Evolutionary conservation across 2,797 vertebrate species (phyloP).

Genomic region (Pseudomugil gertrudae): DNA sequence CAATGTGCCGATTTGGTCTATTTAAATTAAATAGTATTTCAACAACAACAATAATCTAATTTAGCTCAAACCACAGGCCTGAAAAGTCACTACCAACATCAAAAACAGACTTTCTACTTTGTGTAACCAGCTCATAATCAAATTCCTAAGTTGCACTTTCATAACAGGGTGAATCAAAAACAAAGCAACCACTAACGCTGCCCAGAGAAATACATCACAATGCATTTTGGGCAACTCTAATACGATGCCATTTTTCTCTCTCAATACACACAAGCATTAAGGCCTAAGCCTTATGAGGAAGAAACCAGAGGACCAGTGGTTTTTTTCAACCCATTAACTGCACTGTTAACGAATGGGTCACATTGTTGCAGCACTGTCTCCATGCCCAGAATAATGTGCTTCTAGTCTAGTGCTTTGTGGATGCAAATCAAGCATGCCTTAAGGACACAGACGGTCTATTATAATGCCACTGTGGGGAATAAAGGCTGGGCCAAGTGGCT

Average conservation of each 20-base stretch:
- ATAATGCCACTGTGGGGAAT: slow-evolving; percentile 55
- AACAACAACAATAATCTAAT: neutral
- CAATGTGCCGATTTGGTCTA: neutral
- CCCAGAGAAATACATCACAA: slow-evolving; percentile 15
- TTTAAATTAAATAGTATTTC: neutral
- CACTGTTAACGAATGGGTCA: slow-evolving; percentile 51
- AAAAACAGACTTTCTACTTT: slow-evolving; percentile 17
- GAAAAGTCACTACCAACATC: neutral
- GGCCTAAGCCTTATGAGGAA: slow-evolving; percentile 31
- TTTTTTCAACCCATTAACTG: slow-evolving; percentile 68
- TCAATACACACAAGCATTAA: slow-evolving; percentile 22
- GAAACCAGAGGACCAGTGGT: slow-evolving; percentile 42
- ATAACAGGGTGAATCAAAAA: slow-evolving; percentile 21
- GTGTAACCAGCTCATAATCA: slow-evolving; percentile 24
- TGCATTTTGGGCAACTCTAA: slow-evolving; percentile 35
- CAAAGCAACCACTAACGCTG: slow-evolving; percentile 22
- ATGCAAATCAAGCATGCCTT: slow-evolving; percentile 67
- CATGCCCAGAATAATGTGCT: slow-evolving; percentile 54
- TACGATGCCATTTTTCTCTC: slow-evolving; percentile 14
- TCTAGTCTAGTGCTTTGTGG: slow-evolving; percentile 50
- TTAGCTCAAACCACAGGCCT: slow-evolving; percentile 1
- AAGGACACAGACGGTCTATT: slow-evolving; percentile 70
- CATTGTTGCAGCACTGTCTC: slow-evolving; percentile 60
- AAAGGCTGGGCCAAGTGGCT: slow-evolving; percentile 54
- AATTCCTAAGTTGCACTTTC: slow-evolving; percentile 21